Evolutionary conservation across 2,113 vertebrate species (phyloP).

Genomic region (cat (Felis catus)): DNA sequence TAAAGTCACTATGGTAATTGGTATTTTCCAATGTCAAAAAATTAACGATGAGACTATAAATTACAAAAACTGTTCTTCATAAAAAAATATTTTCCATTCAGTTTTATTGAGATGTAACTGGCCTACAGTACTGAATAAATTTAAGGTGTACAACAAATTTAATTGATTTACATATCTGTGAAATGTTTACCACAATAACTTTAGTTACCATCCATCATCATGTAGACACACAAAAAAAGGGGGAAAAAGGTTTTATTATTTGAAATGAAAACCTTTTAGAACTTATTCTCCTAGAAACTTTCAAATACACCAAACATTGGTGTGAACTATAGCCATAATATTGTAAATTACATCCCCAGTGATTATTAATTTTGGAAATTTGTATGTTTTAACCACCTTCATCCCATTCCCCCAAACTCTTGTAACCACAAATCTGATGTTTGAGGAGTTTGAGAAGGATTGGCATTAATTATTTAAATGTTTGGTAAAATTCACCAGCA

Average conservation of each 20-base stretch:
- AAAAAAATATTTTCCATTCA: background rate
- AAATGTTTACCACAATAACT: background rate
- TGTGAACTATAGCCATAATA: no score
- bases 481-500: no score
- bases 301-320: no score
- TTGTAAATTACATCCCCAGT: no score
- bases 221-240: background rate
- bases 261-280: background rate
- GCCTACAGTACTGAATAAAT: no score
- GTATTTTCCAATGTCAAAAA: background rate
- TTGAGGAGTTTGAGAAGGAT: no score
- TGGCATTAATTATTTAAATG: no score
- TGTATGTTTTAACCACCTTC: background rate
- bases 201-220: background rate
- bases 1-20: background rate
- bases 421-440: background rate
- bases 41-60: background rate
- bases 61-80: background rate
- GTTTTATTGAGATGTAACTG: background rate
- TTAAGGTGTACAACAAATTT: background rate
- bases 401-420: background rate
- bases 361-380: no score
- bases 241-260: background rate
- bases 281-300: background rate
- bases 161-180: background rate